These are phyloP conservation scores for Lepilemur septentrionalis DNA, from an alignment of 2,797 vertebrate genomes.

Conservation along the genomic window DNA sequence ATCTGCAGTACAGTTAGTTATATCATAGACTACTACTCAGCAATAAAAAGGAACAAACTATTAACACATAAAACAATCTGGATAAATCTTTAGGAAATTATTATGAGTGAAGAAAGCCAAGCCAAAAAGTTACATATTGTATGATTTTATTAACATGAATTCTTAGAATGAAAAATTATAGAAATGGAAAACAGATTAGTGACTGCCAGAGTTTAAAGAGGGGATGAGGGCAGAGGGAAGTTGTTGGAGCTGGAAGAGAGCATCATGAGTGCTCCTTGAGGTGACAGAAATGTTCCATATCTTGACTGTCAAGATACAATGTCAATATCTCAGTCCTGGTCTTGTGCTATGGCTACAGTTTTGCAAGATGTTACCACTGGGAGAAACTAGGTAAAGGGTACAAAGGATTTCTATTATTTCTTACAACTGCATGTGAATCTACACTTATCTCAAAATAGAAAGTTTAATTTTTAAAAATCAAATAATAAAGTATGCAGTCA, in stretches of 20 bases:
- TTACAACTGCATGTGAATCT: not conserved
- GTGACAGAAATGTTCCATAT: not conserved
- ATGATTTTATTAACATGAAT: not conserved
- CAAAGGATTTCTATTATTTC: not conserved
- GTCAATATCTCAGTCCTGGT: not conserved
- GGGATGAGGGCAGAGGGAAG: not conserved
- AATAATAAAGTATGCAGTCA: not conserved
- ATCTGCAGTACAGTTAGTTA: not conserved
- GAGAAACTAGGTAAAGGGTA: not conserved
- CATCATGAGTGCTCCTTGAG: not conserved
- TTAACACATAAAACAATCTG: not conserved
- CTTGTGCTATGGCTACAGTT: not conserved
- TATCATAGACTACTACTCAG: not conserved
- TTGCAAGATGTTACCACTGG: not conserved
- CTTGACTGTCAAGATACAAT: not conserved
- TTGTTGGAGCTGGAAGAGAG: not conserved
- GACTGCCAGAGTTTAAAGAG: not conserved
- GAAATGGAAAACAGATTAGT: not conserved
- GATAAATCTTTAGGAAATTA: not conserved
- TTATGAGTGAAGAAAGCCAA: not conserved
- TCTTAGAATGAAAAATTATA: constrained; percentile 1
- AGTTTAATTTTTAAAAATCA: not conserved
- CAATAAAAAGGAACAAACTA: not conserved
- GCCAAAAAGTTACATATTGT: not conserved
- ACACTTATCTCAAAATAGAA: not conserved